Evolutionary conservation across 2,797 vertebrate species (phyloP), one percentile per base, ranked within the genome.

Genomic region (Sebastes taczanowskii): DNA sequence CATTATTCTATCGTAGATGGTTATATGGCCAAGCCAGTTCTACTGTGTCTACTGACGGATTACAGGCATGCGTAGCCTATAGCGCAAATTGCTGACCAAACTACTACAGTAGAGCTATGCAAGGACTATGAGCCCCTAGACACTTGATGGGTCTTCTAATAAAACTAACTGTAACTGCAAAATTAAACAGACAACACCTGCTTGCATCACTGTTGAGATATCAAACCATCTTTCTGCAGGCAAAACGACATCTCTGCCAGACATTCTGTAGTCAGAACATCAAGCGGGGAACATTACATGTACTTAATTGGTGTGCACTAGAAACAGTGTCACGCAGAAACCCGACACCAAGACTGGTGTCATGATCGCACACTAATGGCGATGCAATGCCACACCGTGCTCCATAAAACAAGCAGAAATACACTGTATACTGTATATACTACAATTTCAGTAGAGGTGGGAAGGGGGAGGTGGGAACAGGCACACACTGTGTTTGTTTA

Each of bases 401-500:
- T 22, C 20, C 61, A 71, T 77, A 78, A 75, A 27, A 67, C 73
- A 60, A 11, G 27, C 84, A 25, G 46, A 94, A 93, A 94, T 88
- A 94, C 5, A 27, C 27, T 27, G 27, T 27, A 27, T 27, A 27
- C 27, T 27, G 27, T 27, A 27, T 27, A 27, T 27, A 27, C 27
- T 27, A 27, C 4, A 27, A 27, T 27, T 27, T 27, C 27, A 27
- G 27, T 27, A 27, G 27, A 27, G 27, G 27, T 27, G 27, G 27
- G 27, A 27, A 5, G 27, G 27, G 4, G 16, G 6, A 7, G 34
- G 11, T 11, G 2, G 35, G 42, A 46, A 46, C 16, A 18, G 16
- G 42, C 16, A 18, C 42, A 46, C 16, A 18, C 42, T 46, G 42
- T 46, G 14, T 46, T 46, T 46, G 42, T 46, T 46, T 46, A 46